Percentiles rank a stretch among this genome's conserved stretches.
Evolutionary conservation across 2,888 invertebrate species (phyloP).

Genomic region (Lissocephala sabroskyi): DNA sequence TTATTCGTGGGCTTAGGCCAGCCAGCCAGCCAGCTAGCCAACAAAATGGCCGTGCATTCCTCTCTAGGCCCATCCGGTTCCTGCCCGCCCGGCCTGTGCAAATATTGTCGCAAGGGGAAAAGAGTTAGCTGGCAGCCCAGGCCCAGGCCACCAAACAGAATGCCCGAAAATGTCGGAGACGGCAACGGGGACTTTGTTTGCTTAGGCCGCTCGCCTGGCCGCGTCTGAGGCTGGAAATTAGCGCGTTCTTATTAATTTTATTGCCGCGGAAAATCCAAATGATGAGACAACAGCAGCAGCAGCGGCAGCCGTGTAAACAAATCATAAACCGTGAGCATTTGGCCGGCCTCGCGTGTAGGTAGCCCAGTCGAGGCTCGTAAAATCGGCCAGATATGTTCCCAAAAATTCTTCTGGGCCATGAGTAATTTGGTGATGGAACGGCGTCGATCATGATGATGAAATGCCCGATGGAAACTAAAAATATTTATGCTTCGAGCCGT

Average conservation of each 20-base stretch:
- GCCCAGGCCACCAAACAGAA: neutral
- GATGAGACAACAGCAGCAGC: constrained; percentile 37
- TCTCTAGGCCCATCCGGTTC: too few species aligned
- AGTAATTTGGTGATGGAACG: constrained; percentile 18
- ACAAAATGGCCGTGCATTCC: constrained; percentile 41
- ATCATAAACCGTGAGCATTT: constrained; percentile 39
- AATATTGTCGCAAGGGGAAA: constrained; percentile 47
- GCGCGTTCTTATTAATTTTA: constrained; percentile 72
- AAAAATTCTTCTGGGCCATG: constrained; percentile 16
- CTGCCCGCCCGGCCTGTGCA: constrained; percentile 33
- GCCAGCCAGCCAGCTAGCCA: constrained; percentile 3
- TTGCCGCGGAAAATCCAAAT: constrained; percentile 61
- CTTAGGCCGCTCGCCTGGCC: constrained; percentile 21
- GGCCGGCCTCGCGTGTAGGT: too few species aligned
- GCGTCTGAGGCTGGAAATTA: constrained; percentile 60
- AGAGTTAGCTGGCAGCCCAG: constrained; percentile 26
- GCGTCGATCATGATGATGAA: too few species aligned
- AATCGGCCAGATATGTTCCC: neutral
- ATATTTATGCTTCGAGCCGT: neutral
- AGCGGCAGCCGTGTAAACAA: constrained; percentile 50
- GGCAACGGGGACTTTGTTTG: constrained; percentile 14
- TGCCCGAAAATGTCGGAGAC: too few species aligned
- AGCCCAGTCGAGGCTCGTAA: too few species aligned
- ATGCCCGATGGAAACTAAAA: too few species aligned
- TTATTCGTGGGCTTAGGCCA: constrained; percentile 28